A percentile compares a stretch with the other conserved stretches of the same genome.
Evolutionary conservation across 2,888 invertebrate species (phyloP).

Genomic region (Listrodromus nycthemerus): DNA sequence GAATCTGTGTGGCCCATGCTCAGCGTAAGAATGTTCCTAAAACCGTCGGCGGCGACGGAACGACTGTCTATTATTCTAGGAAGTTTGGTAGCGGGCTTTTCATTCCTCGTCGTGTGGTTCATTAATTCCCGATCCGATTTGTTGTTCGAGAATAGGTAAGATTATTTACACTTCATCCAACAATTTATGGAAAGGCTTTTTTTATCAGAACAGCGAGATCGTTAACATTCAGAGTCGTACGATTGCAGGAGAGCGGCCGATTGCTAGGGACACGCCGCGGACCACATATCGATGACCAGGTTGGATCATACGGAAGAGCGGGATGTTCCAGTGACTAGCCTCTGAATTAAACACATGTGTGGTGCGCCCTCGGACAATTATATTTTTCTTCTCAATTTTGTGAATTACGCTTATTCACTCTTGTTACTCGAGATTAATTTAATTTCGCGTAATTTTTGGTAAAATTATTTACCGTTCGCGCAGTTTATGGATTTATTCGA

Average conservation of each 20-base stretch:
- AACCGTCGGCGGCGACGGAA: slow-evolving; percentile 88
- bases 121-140: slow-evolving; percentile 85
- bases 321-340: slow-evolving; percentile 78
- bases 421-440: slow-evolving; percentile 29
- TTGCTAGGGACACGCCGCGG: slow-evolving; percentile 81
- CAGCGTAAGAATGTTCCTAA: slow-evolving; percentile 91
- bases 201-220: background rate
- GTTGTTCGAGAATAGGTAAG: slow-evolving; percentile 83
- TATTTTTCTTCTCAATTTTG: slow-evolving; percentile 23
- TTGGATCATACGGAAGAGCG: slow-evolving; percentile 75
- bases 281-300: slow-evolving; percentile 80
- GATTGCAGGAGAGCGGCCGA: slow-evolving; percentile 73
- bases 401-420: slow-evolving; percentile 15
- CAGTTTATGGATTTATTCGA: background rate
- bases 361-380: slow-evolving; percentile 81
- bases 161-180: slow-evolving; percentile 17
- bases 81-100: slow-evolving; percentile 84
- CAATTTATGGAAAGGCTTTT: background rate
- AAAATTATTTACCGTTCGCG: background rate
- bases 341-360: slow-evolving; percentile 77
- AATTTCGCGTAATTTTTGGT: slow-evolving; percentile 5
- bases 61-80: slow-evolving; percentile 86
- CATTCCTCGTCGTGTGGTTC: slow-evolving; percentile 86
- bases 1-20: slow-evolving; percentile 94
- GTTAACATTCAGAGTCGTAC: slow-evolving; percentile 48